Evolutionary conservation across 92 coral and sea anemone genomes (phyloP).

Genomic region (Epizoanthus rinbou): DNA sequence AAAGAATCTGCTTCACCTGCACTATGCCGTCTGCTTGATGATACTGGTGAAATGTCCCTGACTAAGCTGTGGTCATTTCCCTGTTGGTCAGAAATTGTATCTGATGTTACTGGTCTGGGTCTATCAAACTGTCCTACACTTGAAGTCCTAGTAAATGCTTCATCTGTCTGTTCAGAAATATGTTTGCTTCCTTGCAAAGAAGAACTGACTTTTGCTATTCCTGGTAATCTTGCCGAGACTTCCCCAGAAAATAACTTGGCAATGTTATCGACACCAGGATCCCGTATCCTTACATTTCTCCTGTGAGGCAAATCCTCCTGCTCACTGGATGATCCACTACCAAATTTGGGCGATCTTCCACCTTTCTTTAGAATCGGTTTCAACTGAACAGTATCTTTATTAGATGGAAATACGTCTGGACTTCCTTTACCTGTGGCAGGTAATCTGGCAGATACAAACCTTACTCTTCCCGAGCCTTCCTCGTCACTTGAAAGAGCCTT

Average conservation of each 20-base stretch:
- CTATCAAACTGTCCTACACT: neutral
- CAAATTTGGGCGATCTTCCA: slow-evolving; percentile 32
- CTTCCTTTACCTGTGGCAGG: slow-evolving; percentile 88
- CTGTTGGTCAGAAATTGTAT: neutral
- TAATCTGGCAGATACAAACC: slow-evolving; percentile 87
- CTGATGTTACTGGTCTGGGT: neutral
- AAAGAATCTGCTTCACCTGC: neutral
- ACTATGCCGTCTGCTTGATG: neutral
- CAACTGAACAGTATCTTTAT: slow-evolving; percentile 44
- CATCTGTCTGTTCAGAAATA: neutral
- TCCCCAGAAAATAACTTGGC: neutral
- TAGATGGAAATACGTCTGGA: slow-evolving; percentile 14
- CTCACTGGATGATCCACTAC: slow-evolving; percentile 70
- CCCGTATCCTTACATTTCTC: slow-evolving; percentile 22
- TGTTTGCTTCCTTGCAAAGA: neutral
- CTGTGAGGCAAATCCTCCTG: slow-evolving; percentile 42
- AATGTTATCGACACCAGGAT: slow-evolving; percentile 18
- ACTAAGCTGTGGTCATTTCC: neutral
- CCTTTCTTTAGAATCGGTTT: slow-evolving; percentile 84
- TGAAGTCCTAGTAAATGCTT: neutral
- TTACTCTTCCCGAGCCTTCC: slow-evolving; percentile 75
- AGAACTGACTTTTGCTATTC: slow-evolving; percentile 4
- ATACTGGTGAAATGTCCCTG: neutral
- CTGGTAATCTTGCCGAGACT: slow-evolving; percentile 27
- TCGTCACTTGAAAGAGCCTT: slow-evolving; percentile 63